Percentiles rank a stretch among this genome's conserved stretches.
These are phyloP conservation scores for Rhimphoctona megacephalus DNA, from an alignment of 2,888 invertebrate species.

Conservation along the genomic window DNA sequence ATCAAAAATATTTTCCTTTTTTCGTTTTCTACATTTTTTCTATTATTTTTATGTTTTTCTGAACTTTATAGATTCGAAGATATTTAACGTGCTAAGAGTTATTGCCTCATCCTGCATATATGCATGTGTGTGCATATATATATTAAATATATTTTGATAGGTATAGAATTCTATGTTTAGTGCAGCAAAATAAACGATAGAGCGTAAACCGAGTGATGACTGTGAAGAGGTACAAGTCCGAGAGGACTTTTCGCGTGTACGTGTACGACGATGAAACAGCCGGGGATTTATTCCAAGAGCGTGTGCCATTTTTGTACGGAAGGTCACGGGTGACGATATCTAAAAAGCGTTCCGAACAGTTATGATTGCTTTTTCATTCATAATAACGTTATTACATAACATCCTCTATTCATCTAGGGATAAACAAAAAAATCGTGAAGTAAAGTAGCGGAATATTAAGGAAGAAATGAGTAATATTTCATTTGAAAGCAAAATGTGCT, in stretches of 20 bases:
- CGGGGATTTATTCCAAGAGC: constrained; percentile 65
- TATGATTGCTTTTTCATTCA: constrained; percentile 31
- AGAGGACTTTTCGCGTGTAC: constrained; percentile 17
- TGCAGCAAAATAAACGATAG: constrained; percentile 70
- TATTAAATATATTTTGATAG: constrained; percentile 70
- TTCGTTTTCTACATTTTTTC: neutral
- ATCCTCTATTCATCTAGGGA: neutral
- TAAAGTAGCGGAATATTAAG: neutral
- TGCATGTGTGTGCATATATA: neutral
- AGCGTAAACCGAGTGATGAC: constrained; percentile 31
- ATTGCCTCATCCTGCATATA: neutral
- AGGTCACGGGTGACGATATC: constrained; percentile 64
- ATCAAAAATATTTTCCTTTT: neutral
- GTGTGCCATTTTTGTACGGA: constrained; percentile 65
- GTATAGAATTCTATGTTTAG: constrained; percentile 76
- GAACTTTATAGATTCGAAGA: neutral
- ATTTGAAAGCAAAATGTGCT: neutral
- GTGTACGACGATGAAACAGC: constrained; percentile 34
- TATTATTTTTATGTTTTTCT: neutral
- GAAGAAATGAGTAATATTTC: neutral
- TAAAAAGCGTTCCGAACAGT: constrained; percentile 45
- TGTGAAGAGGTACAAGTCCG: constrained; percentile 22
- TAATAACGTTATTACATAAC: neutral
- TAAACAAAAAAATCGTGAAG: neutral
- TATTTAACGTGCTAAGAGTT: constrained; percentile 3